Evolutionary conservation across 2,113 vertebrate species (phyloP), one percentile per base, ranked within the genome.

Genomic region (Cariama cristata): DNA sequence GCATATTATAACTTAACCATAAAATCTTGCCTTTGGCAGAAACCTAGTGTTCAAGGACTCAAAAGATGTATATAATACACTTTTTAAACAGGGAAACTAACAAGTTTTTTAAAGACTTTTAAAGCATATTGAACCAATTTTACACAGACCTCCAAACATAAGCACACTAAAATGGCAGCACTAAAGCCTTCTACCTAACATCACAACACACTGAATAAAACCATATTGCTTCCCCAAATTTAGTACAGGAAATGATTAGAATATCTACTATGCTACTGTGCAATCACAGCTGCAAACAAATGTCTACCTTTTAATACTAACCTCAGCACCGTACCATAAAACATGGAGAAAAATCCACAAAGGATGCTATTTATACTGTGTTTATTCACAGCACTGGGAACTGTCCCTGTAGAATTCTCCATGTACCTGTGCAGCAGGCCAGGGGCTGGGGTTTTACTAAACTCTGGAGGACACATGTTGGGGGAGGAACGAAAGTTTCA

Each of bases 311-410:
- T 89, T 66, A 74, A 77, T 40, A 38, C 5, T 56, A 79, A 73
- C 42, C 35, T 62, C 28, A 44, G 9, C 18, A 69, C 3, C 32
- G 28, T 12, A 52, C 9, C 7, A 33, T 38, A 71, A 74, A 81
- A 74, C 9, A 49, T 0, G 5, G 40, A 11, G 11, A 8, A 33
- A 64, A 56, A 15, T 10, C 0, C 6, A 33, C 21, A 47, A 52
- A 84, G 14, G 32, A 8, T 18, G 8, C 26, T 23, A 45, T 14
- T 53, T 58, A n/a, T 56, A 35, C 6, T 50, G 23, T n/a, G 5
- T 12, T 35, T 74, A 52, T 32, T 53, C n/a, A 59, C 19, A 89
- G 44, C 40, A 40, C 27, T 73, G 26, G 42, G 38, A 76, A 33
- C 12, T 8, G 26, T n/a, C 24, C 18, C 32, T 23, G 27, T 0